Evolutionary conservation across 2,113 vertebrate genomes (phyloP).

Genomic region (Eulacestoma nigropectus): DNA sequence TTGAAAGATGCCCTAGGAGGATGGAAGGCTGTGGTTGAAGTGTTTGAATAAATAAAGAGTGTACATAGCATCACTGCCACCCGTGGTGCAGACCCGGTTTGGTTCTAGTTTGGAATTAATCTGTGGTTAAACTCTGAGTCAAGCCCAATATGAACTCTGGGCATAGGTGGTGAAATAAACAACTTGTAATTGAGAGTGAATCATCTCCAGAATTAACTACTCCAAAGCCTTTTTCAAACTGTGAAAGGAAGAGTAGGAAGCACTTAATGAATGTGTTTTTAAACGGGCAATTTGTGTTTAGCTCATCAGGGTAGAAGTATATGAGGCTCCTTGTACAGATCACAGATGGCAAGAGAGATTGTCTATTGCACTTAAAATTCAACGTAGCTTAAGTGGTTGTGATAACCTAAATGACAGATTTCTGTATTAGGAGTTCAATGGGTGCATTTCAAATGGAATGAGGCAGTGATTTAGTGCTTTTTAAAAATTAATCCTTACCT

Average conservation of each 20-base stretch:
- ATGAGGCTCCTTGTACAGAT: not conserved
- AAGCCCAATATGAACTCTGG: not conserved
- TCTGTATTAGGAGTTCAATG: not conserved
- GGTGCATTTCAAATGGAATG: not conserved
- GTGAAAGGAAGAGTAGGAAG: slow-evolving; percentile 36
- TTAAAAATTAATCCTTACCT: not conserved
- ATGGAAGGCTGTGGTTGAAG: not conserved
- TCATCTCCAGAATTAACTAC: slow-evolving; percentile 18
- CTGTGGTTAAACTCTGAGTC: not conserved
- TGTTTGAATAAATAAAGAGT: not conserved
- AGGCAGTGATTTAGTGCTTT: not conserved
- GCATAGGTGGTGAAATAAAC: not conserved
- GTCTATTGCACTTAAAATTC: not conserved
- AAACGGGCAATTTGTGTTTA: slow-evolving; percentile 27
- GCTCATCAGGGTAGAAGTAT: not conserved
- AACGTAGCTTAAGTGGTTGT: not conserved
- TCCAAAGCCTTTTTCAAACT: not conserved
- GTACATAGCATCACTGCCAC: not conserved
- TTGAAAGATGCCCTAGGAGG: not conserved
- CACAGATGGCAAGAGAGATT: slow-evolving; percentile 33
- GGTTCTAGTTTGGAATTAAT: not conserved
- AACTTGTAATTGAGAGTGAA: not conserved
- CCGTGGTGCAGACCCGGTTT: not conserved
- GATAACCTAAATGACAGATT: not conserved
- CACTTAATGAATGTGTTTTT: slow-evolving; percentile 52